Evolutionary conservation across 2,797 vertebrate genomes (phyloP).

Genomic region (Rhinogobio ventralis): DNA sequence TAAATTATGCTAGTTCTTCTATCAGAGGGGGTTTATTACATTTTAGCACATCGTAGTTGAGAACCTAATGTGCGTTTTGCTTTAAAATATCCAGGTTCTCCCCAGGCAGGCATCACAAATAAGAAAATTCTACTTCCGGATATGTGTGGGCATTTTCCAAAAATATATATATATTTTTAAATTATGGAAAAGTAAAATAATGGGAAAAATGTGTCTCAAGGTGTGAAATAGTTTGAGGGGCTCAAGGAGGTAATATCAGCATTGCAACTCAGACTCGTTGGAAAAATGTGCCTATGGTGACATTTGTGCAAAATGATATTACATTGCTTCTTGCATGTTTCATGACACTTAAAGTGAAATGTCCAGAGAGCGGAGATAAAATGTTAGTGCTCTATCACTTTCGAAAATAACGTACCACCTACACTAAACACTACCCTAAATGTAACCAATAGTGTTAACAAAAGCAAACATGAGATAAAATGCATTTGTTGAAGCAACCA

Average conservation of each 20-base stretch:
- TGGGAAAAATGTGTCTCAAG: not conserved
- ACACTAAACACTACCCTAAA: too few relatives aligned
- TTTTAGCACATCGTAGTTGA: not conserved
- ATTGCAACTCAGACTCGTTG: too few relatives aligned
- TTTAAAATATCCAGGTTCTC: not conserved
- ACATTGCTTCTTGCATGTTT: too few relatives aligned
- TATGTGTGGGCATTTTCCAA: not conserved
- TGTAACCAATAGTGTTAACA: too few relatives aligned
- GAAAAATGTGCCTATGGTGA: too few relatives aligned
- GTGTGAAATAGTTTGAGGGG: not conserved
- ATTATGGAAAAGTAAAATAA: not conserved
- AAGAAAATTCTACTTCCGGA: not conserved
- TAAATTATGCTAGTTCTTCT: not conserved
- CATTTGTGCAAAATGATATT: too few relatives aligned
- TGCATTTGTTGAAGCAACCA: too few relatives aligned
- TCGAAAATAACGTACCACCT: too few relatives aligned
- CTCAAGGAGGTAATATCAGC: not conserved
- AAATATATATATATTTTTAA: not conserved
- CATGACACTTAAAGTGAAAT: not conserved
- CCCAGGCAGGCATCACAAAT: not conserved
- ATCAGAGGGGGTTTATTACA: not conserved
- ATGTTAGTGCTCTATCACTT: too few relatives aligned
- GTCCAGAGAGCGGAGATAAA: too few relatives aligned
- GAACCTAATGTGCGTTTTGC: not conserved
- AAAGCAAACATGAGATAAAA: too few relatives aligned